Evolutionary conservation across 1,140 invertebrate species (phyloP), one percentile per base, ranked within the genome.

Genomic region (Portunus trituberculatus): DNA sequence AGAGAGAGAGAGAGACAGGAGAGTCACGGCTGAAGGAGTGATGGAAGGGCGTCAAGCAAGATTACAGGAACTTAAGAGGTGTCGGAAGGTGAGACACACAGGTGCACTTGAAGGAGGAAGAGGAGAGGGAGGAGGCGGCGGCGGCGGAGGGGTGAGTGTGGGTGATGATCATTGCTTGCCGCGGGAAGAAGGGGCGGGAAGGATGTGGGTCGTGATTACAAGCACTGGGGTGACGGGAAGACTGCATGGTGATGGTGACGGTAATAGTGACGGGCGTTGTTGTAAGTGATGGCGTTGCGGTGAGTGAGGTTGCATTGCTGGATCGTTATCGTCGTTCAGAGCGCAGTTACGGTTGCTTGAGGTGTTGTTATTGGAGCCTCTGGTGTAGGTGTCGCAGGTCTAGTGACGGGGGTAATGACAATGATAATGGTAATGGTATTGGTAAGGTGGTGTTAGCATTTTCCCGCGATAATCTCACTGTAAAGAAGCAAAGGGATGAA

Each of bases 81-180:
- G 67, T n/a, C 67, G 45, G 48, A n/a, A 46, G 14, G 29, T 88
- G 32, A 31, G 83, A 32, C 0, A 4, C 31, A 25, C 29, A 88
- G n/a, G 45, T 12, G 32, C 7, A 28, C 20, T 14, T 31, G 29
- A 88, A 14, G 32, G 88, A 48, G n/a, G 88, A 28, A 45, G 45
- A 25, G 88, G 4, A 48, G 88, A 29, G 10, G 39, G 39, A 14
- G 39, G 87, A 46, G 20, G 87, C 14, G 39, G 31, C 7, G 52
- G 52, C 8, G 52, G 52, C 12, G 52, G 52, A 20, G 52, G 52
- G 10, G 45, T 20, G 88, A 8, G 67, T 20, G 67, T 76, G n/a
- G 67, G 52, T 59, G 52, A 76, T 76, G 67, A 76, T 76, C 67
- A n/a, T 76, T 76, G 67, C 67, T 76, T 76, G 67, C n/a, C 67